Evolutionary conservation across 1,140 invertebrate genomes (phyloP).

Genomic region (Littorina saxatilis): DNA sequence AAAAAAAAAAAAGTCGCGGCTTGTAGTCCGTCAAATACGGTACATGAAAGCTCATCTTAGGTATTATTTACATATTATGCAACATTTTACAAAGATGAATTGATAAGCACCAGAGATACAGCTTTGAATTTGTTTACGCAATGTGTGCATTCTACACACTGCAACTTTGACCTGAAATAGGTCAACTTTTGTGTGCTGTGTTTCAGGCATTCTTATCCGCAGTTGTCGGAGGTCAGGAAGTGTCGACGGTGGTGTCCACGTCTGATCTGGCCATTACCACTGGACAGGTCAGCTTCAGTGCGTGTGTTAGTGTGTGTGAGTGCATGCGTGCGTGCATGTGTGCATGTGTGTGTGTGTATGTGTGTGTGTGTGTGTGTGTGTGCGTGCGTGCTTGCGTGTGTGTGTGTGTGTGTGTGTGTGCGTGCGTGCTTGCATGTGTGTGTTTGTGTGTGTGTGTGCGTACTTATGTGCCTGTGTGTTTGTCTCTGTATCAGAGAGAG

Average conservation of each 20-base stretch:
- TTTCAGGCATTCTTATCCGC: constrained; percentile 72
- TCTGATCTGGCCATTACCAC: constrained; percentile 69
- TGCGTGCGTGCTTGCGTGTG: neutral
- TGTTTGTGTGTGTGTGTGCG: neutral
- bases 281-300: constrained; percentile 60
- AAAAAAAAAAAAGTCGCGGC: too few relatives aligned
- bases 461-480: neutral
- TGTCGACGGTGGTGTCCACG: constrained; percentile 73
- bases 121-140: too few relatives aligned
- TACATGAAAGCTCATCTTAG: too few relatives aligned
- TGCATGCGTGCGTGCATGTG: neutral
- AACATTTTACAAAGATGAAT: too few relatives aligned
- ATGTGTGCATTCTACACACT: too few relatives aligned
- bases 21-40: too few relatives aligned
- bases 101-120: too few relatives aligned
- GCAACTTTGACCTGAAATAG: too few relatives aligned
- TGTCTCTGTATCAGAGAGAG: neutral
- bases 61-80: too few relatives aligned
- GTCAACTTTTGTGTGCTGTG: too few relatives aligned
- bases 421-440: constrained; percentile 67
- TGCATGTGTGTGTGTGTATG: constrained; percentile 1
- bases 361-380: neutral
- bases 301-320: constrained; percentile 12
- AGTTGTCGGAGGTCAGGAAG: constrained; percentile 68
- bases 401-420: constrained; percentile 74